Percentiles rank a stretch among this genome's conserved stretches.
Conservation (phyloP, 53 echinoderm and acorn worm genomes). For the Actinopyga echinites region DNA sequence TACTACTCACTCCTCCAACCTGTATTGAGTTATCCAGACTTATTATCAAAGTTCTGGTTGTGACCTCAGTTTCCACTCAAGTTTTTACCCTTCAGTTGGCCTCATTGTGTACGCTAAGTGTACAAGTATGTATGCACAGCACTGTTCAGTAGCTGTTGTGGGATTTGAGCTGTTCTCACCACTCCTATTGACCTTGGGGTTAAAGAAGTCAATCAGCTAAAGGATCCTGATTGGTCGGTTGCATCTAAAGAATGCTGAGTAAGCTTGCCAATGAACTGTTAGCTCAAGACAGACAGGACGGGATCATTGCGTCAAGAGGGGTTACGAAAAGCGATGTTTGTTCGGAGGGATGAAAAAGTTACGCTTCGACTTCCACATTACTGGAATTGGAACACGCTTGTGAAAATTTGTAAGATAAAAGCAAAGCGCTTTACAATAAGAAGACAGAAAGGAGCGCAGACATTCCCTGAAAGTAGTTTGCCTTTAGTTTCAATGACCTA, state of each 20-base stretch:
- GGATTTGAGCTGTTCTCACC: constrained; percentile 17
- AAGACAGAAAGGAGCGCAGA: too few relatives aligned
- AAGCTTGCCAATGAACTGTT: constrained; percentile 18
- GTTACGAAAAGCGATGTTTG: constrained; percentile 1
- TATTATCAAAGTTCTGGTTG: too few relatives aligned
- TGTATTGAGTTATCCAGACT: too few relatives aligned
- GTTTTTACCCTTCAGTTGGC: constrained; percentile 31
- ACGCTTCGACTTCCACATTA: background rate
- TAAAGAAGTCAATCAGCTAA: constrained; percentile 27
- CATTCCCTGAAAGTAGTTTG: too few relatives aligned
- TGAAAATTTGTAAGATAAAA: background rate
- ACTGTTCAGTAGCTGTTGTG: constrained; percentile 17
- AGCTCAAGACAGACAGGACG: constrained; percentile 38
- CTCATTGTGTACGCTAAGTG: constrained; percentile 41
- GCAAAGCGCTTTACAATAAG: too few relatives aligned
- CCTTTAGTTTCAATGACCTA: too few relatives aligned
- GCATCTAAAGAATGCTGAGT: constrained; percentile 41
- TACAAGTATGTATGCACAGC: constrained; percentile 24
- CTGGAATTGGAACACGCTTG: background rate
- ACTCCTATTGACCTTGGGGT: constrained; percentile 44
- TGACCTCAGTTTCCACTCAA: too few relatives aligned
- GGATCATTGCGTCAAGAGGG: constrained; percentile 31
- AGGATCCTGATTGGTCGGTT: constrained; percentile 31
- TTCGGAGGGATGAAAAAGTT: constrained; percentile 8
- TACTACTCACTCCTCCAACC: too few relatives aligned